Evolutionary conservation across 2,888 invertebrate species (phyloP), one percentile per base, ranked within the genome.

Genomic region (Scaptomyza parva): DNA sequence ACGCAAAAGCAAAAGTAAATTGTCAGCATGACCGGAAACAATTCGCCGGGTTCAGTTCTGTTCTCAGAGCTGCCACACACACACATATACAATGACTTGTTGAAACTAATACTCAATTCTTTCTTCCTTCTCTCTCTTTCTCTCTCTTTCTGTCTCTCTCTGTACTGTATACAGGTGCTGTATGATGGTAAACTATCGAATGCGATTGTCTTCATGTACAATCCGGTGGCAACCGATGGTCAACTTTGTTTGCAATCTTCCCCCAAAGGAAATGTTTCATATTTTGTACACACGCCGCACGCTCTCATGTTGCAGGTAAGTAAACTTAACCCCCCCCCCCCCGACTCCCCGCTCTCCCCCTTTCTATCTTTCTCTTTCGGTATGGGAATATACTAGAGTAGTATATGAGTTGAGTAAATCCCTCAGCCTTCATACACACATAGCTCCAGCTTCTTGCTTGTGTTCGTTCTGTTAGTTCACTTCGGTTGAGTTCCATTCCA

Each of bases 201-300:
- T 88, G 97, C 97, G 78, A 97, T 99, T 91, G 98, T 99, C 90
- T 99, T 99, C 93, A 98, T 99, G 97, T 99, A 99, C 94, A 99
- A 99, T 93, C 99, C 99, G 70, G 99, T 99, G 88, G 99, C 99
- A 72, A 99, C 99, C 76, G 99, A 99, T 93, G 97, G 98, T 77
- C 99, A 99, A 93, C 94, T 99, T 73, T 99, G 99, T 93, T 94
- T 99, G 80, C 99, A 99, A 93, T 98, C 98, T 48, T 98, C 99
- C 81, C 99, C 99, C 59, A 99, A 99, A 93, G 98, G 98, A 90
- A 99, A 98, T 92, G 94, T 96, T 87, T 97, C 98, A 77, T 98
- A 97, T 93, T 99, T 99, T 94, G 98, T 99, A 90, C 99, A 99
- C 93, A 98, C 98, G 77, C 99, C 99, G 55, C 99, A 99, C 93